phyloP scores from a whole-genome alignment of 2,113 vertebrate species.

The Lampris megalopsis region DNA sequence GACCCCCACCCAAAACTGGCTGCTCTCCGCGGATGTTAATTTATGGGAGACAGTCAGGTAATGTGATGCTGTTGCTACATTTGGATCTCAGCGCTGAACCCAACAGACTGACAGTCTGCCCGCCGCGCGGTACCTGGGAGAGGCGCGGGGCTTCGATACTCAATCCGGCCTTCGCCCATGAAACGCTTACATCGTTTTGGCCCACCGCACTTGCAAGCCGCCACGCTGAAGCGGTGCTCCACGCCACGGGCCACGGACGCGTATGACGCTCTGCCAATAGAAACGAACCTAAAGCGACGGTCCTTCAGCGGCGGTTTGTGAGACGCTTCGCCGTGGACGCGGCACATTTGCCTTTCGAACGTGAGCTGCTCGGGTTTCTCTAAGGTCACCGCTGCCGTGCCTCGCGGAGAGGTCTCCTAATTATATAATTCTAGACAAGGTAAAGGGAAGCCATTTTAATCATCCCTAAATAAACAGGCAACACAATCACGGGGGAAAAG shows the following conservation, averaged over 20 bases:
- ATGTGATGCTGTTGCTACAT: constrained; percentile 60
- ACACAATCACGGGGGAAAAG: constrained; percentile 14
- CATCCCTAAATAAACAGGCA: constrained; percentile 53
- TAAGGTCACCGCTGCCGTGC: neutral
- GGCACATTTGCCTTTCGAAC: constrained; percentile 10
- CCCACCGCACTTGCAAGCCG: neutral
- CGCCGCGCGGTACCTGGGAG: constrained; percentile 57
- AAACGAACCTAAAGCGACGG: neutral
- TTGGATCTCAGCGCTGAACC: constrained; percentile 53
- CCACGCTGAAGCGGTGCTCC: neutral
- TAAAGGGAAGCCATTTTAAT: constrained; percentile 39
- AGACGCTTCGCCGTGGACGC: neutral
- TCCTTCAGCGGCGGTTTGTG: neutral
- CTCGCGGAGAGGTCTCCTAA: constrained; percentile 8
- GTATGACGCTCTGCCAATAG: neutral
- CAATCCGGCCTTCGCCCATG: constrained; percentile 40
- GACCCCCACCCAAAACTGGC: constrained; percentile 11
- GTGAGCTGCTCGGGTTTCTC: constrained; percentile 20
- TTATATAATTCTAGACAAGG: constrained; percentile 21
- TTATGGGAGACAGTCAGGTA: constrained; percentile 63
- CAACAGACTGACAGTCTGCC: constrained; percentile 32
- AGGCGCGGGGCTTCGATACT: constrained; percentile 45
- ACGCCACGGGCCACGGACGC: neutral
- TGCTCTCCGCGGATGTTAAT: constrained; percentile 39
- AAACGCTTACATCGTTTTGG: constrained; percentile 20